phyloP scores from a whole-genome alignment of 2,888 invertebrate genomes.

The Drosophila dives region DNA sequence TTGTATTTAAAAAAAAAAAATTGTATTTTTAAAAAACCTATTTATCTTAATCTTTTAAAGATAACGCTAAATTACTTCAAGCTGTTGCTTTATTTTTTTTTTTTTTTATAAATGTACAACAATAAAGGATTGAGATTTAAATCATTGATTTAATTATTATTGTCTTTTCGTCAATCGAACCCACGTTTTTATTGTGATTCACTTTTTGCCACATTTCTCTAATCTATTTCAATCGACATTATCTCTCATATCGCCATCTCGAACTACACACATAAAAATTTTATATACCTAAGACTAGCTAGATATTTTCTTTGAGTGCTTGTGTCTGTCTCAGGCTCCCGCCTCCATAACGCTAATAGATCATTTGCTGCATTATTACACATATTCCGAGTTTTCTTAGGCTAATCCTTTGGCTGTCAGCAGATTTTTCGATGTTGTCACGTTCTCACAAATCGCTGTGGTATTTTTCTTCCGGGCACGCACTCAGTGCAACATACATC shows the following conservation, averaged over 20 bases:
- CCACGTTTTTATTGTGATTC: neutral
- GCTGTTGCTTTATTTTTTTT: neutral
- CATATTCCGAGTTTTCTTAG: conserved; percentile 45
- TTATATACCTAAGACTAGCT: neutral
- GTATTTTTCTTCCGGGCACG: conserved; percentile 54
- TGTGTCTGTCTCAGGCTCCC: conserved; percentile 1
- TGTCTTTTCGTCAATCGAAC: neutral
- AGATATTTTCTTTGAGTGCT: conserved; percentile 2
- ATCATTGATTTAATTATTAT: neutral
- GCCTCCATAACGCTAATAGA: conserved; percentile 48
- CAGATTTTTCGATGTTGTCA: conserved; percentile 60
- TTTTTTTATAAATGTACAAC: neutral
- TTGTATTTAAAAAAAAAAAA: neutral
- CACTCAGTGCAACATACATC: conserved; percentile 62
- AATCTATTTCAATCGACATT: neutral
- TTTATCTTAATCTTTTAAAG: neutral
- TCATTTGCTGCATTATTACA: conserved; percentile 74
- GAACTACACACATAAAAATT: neutral
- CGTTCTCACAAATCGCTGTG: conserved; percentile 60
- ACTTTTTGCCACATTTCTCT: neutral
- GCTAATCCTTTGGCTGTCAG: conserved; percentile 67
- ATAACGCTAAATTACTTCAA: neutral
- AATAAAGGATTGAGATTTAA: neutral
- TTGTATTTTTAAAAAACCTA: neutral
- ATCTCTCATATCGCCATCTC: too few relatives aligned